Evolutionary conservation across 2,888 invertebrate species (phyloP).

Genomic region (Nycteola revayana): DNA sequence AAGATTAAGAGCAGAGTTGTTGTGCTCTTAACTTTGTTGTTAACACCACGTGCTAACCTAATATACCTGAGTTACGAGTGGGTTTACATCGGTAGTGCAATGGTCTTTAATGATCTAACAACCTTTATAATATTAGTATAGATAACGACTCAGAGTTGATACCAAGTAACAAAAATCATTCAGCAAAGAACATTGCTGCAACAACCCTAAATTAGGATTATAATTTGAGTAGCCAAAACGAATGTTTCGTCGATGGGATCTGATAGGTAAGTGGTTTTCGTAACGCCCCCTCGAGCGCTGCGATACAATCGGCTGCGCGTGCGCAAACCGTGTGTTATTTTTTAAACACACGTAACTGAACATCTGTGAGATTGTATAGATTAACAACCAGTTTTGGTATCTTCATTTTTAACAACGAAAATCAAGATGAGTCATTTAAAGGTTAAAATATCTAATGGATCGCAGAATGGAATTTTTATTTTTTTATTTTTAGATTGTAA

Average conservation of each 20-base stretch:
- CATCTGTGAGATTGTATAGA: slow-evolving; percentile 55
- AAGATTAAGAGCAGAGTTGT: too few species aligned
- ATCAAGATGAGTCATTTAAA: slow-evolving; percentile 31
- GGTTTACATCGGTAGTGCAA: too few species aligned
- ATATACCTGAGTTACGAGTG: too few species aligned
- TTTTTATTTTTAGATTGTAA: too few species aligned
- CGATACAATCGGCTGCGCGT: slow-evolving; percentile 66
- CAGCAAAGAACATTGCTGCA: too few species aligned
- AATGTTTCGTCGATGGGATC: slow-evolving; percentile 64
- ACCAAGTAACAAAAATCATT: too few species aligned
- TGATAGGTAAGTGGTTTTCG: slow-evolving; percentile 78
- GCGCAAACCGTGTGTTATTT: slow-evolving; percentile 55
- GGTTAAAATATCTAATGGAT: slow-evolving; percentile 1
- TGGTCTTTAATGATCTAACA: too few species aligned
- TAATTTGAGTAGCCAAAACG: slow-evolving; percentile 72
- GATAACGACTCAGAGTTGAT: too few species aligned
- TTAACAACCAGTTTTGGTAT: slow-evolving; percentile 51
- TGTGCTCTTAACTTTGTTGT: too few species aligned
- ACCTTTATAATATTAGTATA: too few species aligned
- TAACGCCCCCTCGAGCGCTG: slow-evolving; percentile 69
- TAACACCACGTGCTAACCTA: too few species aligned
- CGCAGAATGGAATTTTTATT: slow-evolving; percentile 5
- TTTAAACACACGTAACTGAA: slow-evolving; percentile 54
- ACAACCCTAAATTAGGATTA: slow-evolving; percentile 26
- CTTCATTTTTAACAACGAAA: slow-evolving; percentile 50